Evolutionary conservation across 2,888 invertebrate species (phyloP), one percentile per base, ranked within the genome.

Genomic region (Epistrophe grossulariae): DNA sequence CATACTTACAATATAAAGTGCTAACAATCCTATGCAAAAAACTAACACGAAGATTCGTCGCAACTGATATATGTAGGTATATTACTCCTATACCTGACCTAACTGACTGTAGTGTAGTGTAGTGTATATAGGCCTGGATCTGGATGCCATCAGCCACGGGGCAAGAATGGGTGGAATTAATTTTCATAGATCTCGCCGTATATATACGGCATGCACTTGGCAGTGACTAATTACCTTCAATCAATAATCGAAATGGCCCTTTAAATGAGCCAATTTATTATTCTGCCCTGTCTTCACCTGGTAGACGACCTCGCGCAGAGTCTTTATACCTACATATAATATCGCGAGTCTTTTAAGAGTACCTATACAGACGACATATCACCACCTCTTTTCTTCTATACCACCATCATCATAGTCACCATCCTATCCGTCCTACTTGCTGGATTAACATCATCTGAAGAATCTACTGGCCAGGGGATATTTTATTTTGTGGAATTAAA

Each of bases 231-330:
- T 88, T 88, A 71, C 68, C 66, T 73, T 77, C 80, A 79, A 88
- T 88, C 84, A 88, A 88, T 88, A 88, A 88, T 77, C 73, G 88
- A 77, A 88, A 88, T 88, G 73, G 84, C 88, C 84, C 82, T 80
- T 80, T 84, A 88, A 84, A 88, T 84, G 77, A 84, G 84, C 62
- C 80, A 77, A 84, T 88, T 80, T 80, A 80, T 88, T 70, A 88
- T 72, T 28, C 40, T 50, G 80, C 68, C 83, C 70, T 84, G 88
- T 88, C 88, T 84, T 84, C 88, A 84, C 80, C 73, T 77, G 38
- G 43, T 24, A 62, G 70, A 76, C 55, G 50, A 76, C 71, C 77
- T 76, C 55, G 35, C 35, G 76, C 50, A 64, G 66, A 64, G 72
- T 62, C 50, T 24, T 66, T 57, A n/a, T n/a, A n/a, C n/a, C n/a